phyloP scores from a whole-genome alignment of 2,888 invertebrate genomes.

The Nemurella pictetii region DNA sequence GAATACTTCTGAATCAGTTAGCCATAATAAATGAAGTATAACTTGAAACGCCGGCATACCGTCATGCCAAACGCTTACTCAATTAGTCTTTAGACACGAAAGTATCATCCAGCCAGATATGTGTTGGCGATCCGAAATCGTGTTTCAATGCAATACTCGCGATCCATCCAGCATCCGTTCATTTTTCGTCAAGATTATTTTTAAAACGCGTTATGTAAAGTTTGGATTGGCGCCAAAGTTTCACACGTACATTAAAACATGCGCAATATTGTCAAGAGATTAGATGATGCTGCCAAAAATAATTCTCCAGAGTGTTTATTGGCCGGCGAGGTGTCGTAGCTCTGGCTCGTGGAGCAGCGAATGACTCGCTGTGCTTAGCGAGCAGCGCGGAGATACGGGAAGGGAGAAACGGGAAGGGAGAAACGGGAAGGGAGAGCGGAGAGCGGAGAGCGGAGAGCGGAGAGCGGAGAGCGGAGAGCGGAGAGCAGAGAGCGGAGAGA shows the following conservation, averaged over 20 bases:
- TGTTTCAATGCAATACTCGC: background rate
- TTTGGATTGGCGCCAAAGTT: background rate
- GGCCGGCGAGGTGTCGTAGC: constrained; percentile 16
- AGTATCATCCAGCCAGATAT: too few species aligned
- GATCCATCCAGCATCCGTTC: background rate
- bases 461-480: too few species aligned
- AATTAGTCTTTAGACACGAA: too few species aligned
- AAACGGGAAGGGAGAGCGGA: background rate
- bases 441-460: too few species aligned
- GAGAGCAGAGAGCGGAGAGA: too few species aligned
- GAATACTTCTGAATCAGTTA: too few species aligned
- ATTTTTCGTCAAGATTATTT: background rate
- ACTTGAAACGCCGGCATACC: too few species aligned
- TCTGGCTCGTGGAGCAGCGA: background rate
- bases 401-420: background rate
- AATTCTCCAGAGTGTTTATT: constrained; percentile 42
- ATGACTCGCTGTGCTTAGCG: too few species aligned
- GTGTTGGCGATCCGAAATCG: too few species aligned
- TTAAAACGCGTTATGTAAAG: constrained; percentile 24
- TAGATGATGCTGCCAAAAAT: constrained; percentile 41
- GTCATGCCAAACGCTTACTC: too few species aligned
- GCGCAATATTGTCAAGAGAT: constrained; percentile 40
- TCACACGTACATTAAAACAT: constrained; percentile 31
- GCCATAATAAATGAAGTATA: too few species aligned
- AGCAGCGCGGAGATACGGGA: too few species aligned